Evolutionary conservation across 2,113 vertebrate genomes (phyloP), one percentile per base, ranked within the genome.

Genomic region (Cisticola juncidis): DNA sequence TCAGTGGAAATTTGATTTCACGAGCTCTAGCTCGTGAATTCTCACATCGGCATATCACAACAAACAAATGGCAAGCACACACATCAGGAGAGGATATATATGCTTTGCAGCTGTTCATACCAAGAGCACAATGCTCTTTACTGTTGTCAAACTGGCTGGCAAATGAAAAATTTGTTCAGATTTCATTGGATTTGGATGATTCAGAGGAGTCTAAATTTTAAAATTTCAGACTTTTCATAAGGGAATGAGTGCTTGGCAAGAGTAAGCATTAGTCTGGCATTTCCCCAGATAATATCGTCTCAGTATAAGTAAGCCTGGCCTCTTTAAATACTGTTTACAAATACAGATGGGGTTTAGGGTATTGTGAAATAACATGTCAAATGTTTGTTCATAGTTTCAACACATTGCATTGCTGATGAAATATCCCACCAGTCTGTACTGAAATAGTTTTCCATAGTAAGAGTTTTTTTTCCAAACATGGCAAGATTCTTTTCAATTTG

Each of bases 271-370:
- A 62, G 62, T 18, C 53, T 35, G 23, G 6, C 15, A 1, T 91
- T 76, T 90, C 56, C 54, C 6, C 10, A 69, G 84, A 44, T 90
- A 79, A 28, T 33, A 31, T 20, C 36, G 3, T 82, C 70, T 90
- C 78, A 54, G 9, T 45, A 19, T 73, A 53, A 86, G 66, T 74
- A 54, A 80, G n/a, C 58, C 58, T 44, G 9, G 28, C 53, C 45
- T 78, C 64, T 50, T 65, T 91, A 94, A 95, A 48, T 79, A 82
- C 66, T 85, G 42, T 92, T 96, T 96, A 86, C 14, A 2, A 81
- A 61, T 50, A 45, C 57, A 79, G 65, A 22, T 94, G 56, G 45
- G 62, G 57, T 82, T 69, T 85, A 71, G 62, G 11, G 6, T 40
- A 6, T 94, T 96, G 76, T 88, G 93, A 94, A 95, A 95, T 64